Evolutionary conservation across 2,113 vertebrate genomes (phyloP).

Genomic region (Narcine bancroftii): DNA sequence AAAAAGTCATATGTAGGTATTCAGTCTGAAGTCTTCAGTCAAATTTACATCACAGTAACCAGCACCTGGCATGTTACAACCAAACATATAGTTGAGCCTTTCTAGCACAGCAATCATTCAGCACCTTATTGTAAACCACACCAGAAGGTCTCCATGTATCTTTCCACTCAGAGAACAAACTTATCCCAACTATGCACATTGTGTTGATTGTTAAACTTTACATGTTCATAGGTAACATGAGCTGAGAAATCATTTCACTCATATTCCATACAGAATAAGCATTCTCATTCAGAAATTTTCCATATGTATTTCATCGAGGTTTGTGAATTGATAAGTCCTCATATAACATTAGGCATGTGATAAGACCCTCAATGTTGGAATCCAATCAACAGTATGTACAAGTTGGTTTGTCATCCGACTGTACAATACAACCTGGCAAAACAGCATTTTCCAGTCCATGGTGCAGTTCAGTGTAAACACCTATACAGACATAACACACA

Average conservation of each 20-base stretch:
- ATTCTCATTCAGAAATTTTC: too few relatives aligned
- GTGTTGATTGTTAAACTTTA: neutral
- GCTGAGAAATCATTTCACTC: neutral
- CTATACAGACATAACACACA: too few relatives aligned
- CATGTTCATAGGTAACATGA: slow-evolving; percentile 3
- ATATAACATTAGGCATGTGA: too few relatives aligned
- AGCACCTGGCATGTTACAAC: neutral
- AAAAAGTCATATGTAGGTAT: neutral
- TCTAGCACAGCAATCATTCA: neutral
- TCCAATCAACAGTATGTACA: too few relatives aligned
- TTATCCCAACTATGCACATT: slow-evolving; percentile 7
- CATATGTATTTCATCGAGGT: too few relatives aligned
- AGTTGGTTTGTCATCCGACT: too few relatives aligned
- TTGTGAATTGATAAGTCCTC: too few relatives aligned
- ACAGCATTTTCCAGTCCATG: too few relatives aligned
- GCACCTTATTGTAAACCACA: neutral
- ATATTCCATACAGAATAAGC: too few relatives aligned
- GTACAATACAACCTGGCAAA: too few relatives aligned
- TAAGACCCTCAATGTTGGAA: too few relatives aligned
- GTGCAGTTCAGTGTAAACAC: too few relatives aligned
- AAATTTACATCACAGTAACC: neutral
- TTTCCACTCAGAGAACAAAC: neutral
- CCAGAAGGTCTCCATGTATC: neutral
- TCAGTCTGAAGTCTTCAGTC: neutral
- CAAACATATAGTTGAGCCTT: neutral